phyloP scores from a whole-genome alignment of 2,797 vertebrate species.

The Lepus townsendii region DNA sequence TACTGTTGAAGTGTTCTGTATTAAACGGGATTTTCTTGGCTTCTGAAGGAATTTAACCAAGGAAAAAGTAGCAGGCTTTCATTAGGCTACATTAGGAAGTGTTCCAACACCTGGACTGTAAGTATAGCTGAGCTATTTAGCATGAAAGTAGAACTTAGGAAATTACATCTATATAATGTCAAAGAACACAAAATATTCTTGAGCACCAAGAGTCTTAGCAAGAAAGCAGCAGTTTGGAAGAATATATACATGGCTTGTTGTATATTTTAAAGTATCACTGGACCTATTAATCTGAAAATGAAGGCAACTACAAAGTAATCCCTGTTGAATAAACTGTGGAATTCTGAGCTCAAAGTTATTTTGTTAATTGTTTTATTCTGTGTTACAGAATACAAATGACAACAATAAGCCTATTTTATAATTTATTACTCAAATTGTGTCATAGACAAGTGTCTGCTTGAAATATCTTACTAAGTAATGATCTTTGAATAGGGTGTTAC shows the following conservation, averaged over 20 bases:
- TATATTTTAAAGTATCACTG: background rate
- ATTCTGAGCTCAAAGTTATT: conserved; percentile 8
- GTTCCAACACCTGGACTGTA: background rate
- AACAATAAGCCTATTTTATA: background rate
- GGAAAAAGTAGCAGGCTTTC: background rate
- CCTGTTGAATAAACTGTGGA: background rate
- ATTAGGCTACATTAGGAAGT: conserved; percentile 13
- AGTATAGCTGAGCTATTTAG: background rate
- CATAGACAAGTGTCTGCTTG: background rate
- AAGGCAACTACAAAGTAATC: background rate
- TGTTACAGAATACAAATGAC: conserved; percentile 35
- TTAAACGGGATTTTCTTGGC: background rate
- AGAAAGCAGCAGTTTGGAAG: background rate
- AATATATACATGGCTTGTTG: background rate
- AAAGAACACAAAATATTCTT: background rate
- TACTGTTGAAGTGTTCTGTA: background rate
- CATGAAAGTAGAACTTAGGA: background rate
- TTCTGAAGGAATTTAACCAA: background rate
- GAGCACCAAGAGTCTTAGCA: background rate
- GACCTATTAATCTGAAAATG: background rate
- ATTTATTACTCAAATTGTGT: background rate
- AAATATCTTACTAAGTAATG: conserved; percentile 3
- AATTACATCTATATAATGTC: background rate
- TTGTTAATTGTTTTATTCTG: conserved; percentile 31
- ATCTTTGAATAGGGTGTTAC: background rate